phyloP scores from a whole-genome alignment of 2,888 invertebrate genomes.

The Dinocampus coccinellae region DNA sequence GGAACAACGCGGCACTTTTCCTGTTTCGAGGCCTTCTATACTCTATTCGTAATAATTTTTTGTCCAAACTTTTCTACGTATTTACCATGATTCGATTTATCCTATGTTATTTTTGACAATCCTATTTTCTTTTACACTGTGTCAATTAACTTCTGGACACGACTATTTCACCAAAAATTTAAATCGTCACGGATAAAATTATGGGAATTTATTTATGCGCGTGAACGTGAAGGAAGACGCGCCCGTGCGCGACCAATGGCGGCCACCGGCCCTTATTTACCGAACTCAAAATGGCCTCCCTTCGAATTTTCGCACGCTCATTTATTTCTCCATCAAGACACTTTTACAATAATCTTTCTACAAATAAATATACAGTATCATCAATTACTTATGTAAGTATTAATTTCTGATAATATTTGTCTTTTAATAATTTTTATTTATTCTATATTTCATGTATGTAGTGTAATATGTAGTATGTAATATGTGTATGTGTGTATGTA shows the following conservation, averaged over 20 bases:
- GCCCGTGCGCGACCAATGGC: conserved; percentile 66
- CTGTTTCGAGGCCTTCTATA: conserved; percentile 45
- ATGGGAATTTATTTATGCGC: conserved; percentile 37
- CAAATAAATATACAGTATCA: background rate
- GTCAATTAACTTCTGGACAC: background rate
- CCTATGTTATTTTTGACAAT: background rate
- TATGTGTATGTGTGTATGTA: no score
- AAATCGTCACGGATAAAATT: conserved; percentile 5
- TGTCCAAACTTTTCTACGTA: conserved; percentile 40
- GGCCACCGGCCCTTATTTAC: conserved; percentile 65
- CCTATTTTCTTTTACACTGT: background rate
- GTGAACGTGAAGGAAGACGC: conserved; percentile 63
- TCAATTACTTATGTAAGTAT: conserved; percentile 11
- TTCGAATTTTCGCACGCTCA: conserved; percentile 58
- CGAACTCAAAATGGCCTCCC: conserved; percentile 65
- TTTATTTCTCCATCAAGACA: conserved; percentile 38
- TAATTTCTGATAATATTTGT: no score
- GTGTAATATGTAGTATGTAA: no score
- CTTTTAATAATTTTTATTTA: background rate
- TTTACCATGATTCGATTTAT: conserved; percentile 41
- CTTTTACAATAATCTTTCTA: background rate
- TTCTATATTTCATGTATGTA: background rate
- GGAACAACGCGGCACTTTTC: conserved; percentile 60
- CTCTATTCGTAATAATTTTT: conserved; percentile 55
- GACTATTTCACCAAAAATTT: conserved; percentile 31